These are phyloP conservation scores for Osmerus eperlanus DNA, from an alignment of 2,113 vertebrate genomes.

Conservation along the genomic window DNA sequence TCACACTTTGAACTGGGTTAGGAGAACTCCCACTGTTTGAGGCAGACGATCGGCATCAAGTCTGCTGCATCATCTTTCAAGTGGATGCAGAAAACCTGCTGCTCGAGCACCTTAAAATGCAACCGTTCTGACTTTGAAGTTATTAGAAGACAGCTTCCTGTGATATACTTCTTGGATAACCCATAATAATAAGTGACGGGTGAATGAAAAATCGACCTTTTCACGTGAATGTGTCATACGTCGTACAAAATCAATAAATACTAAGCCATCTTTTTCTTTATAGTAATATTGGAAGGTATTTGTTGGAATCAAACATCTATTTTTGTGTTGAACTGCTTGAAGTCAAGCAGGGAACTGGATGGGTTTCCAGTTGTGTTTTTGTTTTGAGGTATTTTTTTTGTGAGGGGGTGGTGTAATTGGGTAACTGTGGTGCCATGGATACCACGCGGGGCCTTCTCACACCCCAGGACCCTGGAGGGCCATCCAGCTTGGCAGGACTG, in stretches of 20 bases:
- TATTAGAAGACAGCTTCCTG: background rate
- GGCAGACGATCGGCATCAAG: background rate
- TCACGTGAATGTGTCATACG: no score
- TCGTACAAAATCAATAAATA: no score
- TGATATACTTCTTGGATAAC: background rate
- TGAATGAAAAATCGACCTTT: no score
- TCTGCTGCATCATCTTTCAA: background rate
- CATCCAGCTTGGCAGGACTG: slow-evolving; percentile 57
- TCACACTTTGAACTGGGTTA: slow-evolving; percentile 14
- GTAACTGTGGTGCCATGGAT: slow-evolving; percentile 16
- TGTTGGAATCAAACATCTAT: no score
- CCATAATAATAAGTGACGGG: no score
- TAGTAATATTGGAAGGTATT: no score
- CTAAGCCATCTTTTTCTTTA: no score
- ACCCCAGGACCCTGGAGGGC: slow-evolving; percentile 54
- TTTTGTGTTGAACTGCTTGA: background rate
- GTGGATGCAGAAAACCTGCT: background rate
- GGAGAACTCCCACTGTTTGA: background rate
- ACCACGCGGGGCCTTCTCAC: slow-evolving; percentile 65
- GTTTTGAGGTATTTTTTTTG: slow-evolving; percentile 2
- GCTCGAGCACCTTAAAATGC: background rate
- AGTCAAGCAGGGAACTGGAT: slow-evolving; percentile 27
- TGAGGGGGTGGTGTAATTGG: background rate
- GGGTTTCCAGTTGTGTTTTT: slow-evolving; percentile 29
- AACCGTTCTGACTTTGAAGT: background rate